Evolutionary conservation across 2,888 invertebrate species (phyloP), one percentile per base, ranked within the genome.

Genomic region (Ametastegia equiseti): DNA sequence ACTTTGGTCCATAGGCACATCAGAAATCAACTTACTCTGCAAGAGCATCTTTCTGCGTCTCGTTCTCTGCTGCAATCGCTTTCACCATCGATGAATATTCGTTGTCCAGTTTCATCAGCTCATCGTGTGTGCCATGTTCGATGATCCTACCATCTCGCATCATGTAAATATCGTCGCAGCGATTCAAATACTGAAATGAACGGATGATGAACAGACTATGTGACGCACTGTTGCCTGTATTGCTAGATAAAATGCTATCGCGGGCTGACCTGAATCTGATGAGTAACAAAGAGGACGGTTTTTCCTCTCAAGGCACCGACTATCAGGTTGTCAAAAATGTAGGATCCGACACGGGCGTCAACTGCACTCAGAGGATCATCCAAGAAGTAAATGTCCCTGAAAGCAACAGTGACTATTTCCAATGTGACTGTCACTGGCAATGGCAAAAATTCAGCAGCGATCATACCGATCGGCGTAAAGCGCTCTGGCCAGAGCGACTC

Each of bases 251-350:
- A n/a, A n/a, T n/a, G n/a, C n/a, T n/a, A n/a, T n/a, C n/a, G n/a
- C n/a, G n/a, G 30, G 84, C 83, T 84, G 84, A 92, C 92, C 90
- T 94, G 93, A 23, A 94, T 89, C 86, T 95, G 94, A 90, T 95
- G 94, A 0, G 95, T 95, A 42, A 95, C 94, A 50, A 95, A 92
- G 7, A 95, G 88, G 47, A 94, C 90, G 0, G 94, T 93, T 88
- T 94, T 94, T 77, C 92, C 88, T 75, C 92, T 91, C 30, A 95
- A 88, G 30, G 92, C 91, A 33, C 92, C 92, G 11, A 92, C 87
- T 67, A 94, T 93, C 81, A 93, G 93, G 85, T 92, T 90, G 60
- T 93, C 92, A 86, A 94, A 94, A 83, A 94, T 93, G 71, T 92
- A 92, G 39, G 92, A 89, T 0, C 92, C 93, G 3, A 94, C 93